Evolutionary conservation across 1,140 invertebrate genomes (phyloP).

Genomic region (Drosophila watanabei): DNA sequence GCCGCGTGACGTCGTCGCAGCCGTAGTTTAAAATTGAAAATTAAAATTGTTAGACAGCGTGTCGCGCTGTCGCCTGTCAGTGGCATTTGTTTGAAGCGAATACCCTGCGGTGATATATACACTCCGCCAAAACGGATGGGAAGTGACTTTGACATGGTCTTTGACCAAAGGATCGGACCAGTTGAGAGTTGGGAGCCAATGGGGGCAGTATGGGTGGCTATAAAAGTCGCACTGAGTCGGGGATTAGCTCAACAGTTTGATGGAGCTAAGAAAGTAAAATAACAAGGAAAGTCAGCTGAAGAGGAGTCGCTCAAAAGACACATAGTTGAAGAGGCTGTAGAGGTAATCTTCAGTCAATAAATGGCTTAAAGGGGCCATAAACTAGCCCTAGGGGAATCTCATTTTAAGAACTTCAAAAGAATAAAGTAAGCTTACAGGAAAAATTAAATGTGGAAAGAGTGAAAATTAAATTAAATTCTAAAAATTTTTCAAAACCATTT

Average conservation of each 20-base stretch:
- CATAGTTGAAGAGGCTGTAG: conserved; percentile 1
- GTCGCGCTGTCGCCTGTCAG: conserved; percentile 79
- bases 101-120: conserved; percentile 64
- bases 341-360: conserved; percentile 19
- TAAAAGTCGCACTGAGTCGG: conserved; percentile 37
- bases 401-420: not conserved
- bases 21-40: conserved; percentile 75
- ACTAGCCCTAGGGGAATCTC: not conserved
- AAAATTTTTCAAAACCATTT: no score
- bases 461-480: not conserved
- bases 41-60: conserved; percentile 83
- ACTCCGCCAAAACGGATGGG: conserved; percentile 32
- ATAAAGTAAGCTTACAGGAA: not conserved
- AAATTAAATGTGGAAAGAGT: no score
- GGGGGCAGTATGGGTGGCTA: conserved; percentile 2
- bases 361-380: conserved; percentile 4
- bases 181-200: not conserved
- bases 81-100: conserved; percentile 66
- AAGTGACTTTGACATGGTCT: conserved; percentile 43
- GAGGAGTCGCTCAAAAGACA: conserved; percentile 15
- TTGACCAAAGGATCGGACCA: conserved; percentile 18
- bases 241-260: conserved; percentile 47
- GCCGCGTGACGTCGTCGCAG: conserved; percentile 56
- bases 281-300: conserved; percentile 16
- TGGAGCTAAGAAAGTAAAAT: conserved; percentile 27